Percentiles rank a stretch among this genome's conserved stretches.
These are phyloP conservation scores for Masticophis lateralis DNA, from an alignment of 2,797 vertebrate genomes.

Conservation along the genomic window DNA sequence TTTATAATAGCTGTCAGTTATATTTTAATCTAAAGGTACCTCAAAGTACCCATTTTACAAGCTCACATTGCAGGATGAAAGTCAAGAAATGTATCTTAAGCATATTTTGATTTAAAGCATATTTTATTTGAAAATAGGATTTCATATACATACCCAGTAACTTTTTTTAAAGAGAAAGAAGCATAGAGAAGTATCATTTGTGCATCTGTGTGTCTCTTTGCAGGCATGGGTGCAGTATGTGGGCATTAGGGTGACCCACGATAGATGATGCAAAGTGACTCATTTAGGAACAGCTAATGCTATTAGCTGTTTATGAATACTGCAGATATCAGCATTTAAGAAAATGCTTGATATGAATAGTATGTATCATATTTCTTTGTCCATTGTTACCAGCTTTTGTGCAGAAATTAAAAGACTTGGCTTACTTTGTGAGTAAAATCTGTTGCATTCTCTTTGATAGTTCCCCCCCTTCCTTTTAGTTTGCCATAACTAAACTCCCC, in stretches of 20 bases:
- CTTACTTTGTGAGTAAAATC: neutral
- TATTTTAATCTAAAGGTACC: neutral
- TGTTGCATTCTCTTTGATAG: neutral
- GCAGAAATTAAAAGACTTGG: neutral
- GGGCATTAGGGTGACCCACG: neutral
- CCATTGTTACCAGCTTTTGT: neutral
- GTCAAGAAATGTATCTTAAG: neutral
- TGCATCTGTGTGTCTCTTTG: neutral
- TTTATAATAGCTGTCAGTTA: neutral
- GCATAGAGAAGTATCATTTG: neutral
- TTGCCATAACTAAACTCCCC: neutral
- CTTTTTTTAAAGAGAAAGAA: neutral
- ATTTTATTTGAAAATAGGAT: neutral
- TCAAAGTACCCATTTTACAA: neutral
- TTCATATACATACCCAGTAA: neutral
- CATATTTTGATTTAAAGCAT: neutral
- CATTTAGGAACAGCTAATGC: neutral
- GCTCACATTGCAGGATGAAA: neutral
- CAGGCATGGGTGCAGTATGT: no score
- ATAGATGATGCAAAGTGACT: neutral
- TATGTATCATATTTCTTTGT: neutral
- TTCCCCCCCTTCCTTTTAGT: neutral
- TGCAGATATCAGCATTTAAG: neutral
- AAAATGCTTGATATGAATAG: neutral
- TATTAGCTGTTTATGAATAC: neutral